Evolutionary conservation across 1,140 invertebrate species (phyloP).

Genomic region (Stegodyphus mimosarum): DNA sequence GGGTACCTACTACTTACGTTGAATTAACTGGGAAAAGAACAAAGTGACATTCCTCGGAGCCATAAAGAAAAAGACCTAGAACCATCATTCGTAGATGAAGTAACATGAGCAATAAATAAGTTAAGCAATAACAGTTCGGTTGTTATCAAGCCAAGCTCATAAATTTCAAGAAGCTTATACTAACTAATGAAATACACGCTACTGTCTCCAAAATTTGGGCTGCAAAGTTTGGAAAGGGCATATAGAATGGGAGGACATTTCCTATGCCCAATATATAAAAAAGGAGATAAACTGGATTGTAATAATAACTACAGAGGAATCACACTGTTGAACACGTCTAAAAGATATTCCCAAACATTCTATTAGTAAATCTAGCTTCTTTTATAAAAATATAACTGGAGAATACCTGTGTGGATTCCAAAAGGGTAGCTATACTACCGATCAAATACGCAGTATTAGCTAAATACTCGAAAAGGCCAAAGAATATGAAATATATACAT

Average conservation of each 20-base stretch:
- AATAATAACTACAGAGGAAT: conserved; percentile 4
- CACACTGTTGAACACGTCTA: background rate
- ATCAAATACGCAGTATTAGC: background rate
- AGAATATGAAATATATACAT: background rate
- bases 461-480: background rate
- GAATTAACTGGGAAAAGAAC: too few species aligned
- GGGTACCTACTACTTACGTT: too few species aligned
- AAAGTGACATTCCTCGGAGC: too few species aligned
- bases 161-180: too few species aligned
- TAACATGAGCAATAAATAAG: too few species aligned
- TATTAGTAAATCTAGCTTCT: background rate
- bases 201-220: too few species aligned
- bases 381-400: background rate
- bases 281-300: background rate
- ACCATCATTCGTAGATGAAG: too few species aligned
- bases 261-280: background rate
- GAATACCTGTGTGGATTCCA: background rate
- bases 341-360: conserved; percentile 1
- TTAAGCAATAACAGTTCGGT: too few species aligned
- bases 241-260: background rate
- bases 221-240: too few species aligned
- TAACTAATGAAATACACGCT: too few species aligned
- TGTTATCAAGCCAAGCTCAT: too few species aligned
- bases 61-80: too few species aligned
- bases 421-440: background rate